Evolutionary conservation across 2,888 invertebrate species (phyloP), one percentile per base, ranked within the genome.

Genomic region (Drosophila meridiana): DNA sequence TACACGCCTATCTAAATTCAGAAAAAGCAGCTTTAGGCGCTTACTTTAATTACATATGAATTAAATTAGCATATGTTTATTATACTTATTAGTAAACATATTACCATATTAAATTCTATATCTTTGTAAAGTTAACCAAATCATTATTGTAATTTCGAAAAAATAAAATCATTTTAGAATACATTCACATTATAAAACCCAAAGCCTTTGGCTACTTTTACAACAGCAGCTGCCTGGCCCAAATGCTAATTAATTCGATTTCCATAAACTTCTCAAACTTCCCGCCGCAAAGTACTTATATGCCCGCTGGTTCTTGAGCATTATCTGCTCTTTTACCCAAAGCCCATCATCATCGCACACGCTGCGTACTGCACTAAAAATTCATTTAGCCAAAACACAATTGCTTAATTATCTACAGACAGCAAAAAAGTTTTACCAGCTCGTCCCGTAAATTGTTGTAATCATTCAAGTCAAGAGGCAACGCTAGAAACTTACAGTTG

Each of bases 381-480:
- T 83, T 86, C 85, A 90, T 89, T 90, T 81, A 65, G 71, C 62
- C 78, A 78, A 83, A 89, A 85, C 89, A 79, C 90, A 85, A 90
- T 90, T 89, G 85, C 87, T 89, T 89, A 90, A 90, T 89, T 90
- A 89, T 83, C 78, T 53, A 78, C 73, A 76, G 76, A 82, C 80
- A 79, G 79, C 69, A 47, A 59, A 80, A 73, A 80, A 73, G 8
- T 83, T 78, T 77, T 67, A 73, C 57, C 73, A 72, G 56, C 57
- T 55, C 56, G 64, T 56, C 59, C 60, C 45, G 13, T 76, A 84
- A 82, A 82, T 87, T 78, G 80, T 79, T 79, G 83, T 78, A 82
- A 89, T 88, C 85, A 89, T 62, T 88, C 89, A 88, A 73, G 64
- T 20, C 26, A 50, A 30, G 43, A 47, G 38, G 59, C 28, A 47